phyloP scores from a whole-genome alignment of 2,888 invertebrate species.

The Diarsia brunnea region DNA sequence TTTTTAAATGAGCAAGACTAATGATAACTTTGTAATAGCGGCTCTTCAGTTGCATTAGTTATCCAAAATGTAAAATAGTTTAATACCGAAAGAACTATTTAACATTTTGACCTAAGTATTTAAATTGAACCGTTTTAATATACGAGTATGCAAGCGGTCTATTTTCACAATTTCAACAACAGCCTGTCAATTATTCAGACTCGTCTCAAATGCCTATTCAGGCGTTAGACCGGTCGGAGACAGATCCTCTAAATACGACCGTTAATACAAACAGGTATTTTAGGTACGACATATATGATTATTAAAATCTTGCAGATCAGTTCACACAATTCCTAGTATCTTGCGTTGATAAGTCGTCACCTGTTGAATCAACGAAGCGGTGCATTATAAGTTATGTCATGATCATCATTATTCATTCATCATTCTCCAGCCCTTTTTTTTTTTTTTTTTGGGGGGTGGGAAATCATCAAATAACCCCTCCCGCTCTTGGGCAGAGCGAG shows the following conservation, averaged over 20 bases:
- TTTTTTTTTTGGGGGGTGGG: too few relatives aligned
- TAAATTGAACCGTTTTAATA: background rate
- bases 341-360: conserved; percentile 21
- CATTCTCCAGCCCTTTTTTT: too few relatives aligned
- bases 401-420: too few relatives aligned
- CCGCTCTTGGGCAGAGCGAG: too few relatives aligned
- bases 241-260: conserved; percentile 14
- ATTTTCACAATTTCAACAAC: background rate
- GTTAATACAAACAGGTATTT: background rate
- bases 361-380: conserved; percentile 39
- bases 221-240: background rate
- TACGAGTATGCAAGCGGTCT: background rate
- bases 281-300: background rate
- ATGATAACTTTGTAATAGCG: background rate
- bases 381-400: conserved; percentile 16
- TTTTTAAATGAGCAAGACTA: background rate
- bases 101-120: background rate
- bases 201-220: background rate
- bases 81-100: background rate
- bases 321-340: conserved; percentile 16
- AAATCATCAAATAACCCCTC: too few relatives aligned
- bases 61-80: background rate
- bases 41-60: background rate
- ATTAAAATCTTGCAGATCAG: conserved; percentile 15
- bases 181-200: background rate